Evolutionary conservation across 2,888 invertebrate species (phyloP), one percentile per base, ranked within the genome.

Genomic region (Drosophila subquinaria): DNA sequence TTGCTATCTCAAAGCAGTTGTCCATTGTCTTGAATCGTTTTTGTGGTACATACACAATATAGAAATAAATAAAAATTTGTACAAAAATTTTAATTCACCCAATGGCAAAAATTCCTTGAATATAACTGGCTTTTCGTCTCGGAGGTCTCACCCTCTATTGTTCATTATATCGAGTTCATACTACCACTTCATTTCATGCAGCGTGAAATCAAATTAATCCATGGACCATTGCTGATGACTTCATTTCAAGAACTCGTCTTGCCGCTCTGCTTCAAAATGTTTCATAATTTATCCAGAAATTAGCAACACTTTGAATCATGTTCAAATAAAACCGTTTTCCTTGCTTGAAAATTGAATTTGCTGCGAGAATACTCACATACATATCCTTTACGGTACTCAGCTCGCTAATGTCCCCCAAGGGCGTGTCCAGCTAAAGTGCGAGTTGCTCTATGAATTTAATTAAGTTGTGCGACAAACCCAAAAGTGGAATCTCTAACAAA

Each of bases 141-240:
- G 67, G 60, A 69, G 30, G 27, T 30, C 15, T 15, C 35, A 30
- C 15, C 13, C 17, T 42, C 55, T 30, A 73, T 75, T 73, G 66
- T 73, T 59, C 38, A 43, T 11, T 68, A 78, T 68, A 73, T 68
- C 76, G 66, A 50, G 68, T 69, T 72, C 87, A 68, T 52, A 13
- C 47, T 59, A 45, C 47, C 73, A 86, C 90, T 88, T 82, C 78
- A 88, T 85, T 88, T 78, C 55, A 82, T 70, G 52, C 65, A 74
- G 84, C 91, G 91, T 91, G 84, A 92, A 91, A 91, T 91, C 80
- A 66, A 86, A 92, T 92, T 91, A 87, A 78, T 81, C 77, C 85
- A 89, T 82, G 90, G 80, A 81, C 76, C 78, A 88, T 88, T 83
- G 57, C 56, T 91, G 88, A 91, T 79, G 80, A 81, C 92, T 91